Evolutionary conservation across 2,797 vertebrate genomes (phyloP).

Genomic region (Euphonia xanthogaster): DNA sequence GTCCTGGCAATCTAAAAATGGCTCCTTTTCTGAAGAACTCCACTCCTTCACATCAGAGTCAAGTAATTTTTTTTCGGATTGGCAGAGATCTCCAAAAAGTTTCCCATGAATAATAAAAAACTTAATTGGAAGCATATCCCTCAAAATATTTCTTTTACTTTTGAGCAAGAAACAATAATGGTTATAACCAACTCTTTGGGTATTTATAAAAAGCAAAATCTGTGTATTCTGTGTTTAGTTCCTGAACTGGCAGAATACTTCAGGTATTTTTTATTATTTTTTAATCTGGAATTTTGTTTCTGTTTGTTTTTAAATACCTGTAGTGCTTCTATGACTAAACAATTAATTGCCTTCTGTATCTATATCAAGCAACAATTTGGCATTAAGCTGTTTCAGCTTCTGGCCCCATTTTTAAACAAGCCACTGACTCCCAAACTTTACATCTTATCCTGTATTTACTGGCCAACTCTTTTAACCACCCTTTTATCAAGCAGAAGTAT

Average conservation of each 20-base stretch:
- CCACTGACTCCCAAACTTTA: background rate
- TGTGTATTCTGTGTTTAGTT: background rate
- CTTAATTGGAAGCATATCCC: background rate
- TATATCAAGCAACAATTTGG: background rate
- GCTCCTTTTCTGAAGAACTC: background rate
- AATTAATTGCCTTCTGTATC: background rate
- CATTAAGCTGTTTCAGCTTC: background rate
- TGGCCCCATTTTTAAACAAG: background rate
- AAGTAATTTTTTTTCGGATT: background rate
- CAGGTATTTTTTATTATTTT: background rate
- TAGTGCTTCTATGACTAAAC: background rate
- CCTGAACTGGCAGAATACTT: background rate
- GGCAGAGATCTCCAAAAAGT: background rate
- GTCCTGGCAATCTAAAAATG: background rate
- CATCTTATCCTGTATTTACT: background rate
- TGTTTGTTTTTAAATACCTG: background rate
- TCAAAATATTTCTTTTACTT: background rate
- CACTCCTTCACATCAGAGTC: background rate
- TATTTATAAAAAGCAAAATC: background rate
- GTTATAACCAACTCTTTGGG: background rate
- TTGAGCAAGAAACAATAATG: background rate
- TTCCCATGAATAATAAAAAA: conserved; percentile 48
- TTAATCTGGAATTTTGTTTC: background rate
- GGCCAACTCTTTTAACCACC: background rate
- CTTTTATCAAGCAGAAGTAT: background rate